These are phyloP conservation scores for Acanthochromis polyacanthus DNA, from an alignment of 2,113 vertebrate species.

Conservation along the genomic window DNA sequence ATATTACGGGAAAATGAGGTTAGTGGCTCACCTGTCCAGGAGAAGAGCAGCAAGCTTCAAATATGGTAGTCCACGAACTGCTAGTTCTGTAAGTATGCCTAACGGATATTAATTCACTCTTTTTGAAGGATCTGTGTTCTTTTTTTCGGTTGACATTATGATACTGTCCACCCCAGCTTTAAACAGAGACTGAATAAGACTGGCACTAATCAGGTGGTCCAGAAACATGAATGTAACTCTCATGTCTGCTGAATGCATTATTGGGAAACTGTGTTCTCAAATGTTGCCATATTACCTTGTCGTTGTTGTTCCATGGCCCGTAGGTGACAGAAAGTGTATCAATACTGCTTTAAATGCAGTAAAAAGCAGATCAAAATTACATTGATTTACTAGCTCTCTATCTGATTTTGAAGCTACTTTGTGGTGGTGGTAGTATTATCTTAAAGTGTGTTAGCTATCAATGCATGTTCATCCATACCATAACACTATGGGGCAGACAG, in stretches of 20 bases:
- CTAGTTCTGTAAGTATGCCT: no score
- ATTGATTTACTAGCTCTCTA: background rate
- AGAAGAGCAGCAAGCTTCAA: no score
- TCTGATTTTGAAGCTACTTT: background rate
- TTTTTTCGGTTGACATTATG: no score
- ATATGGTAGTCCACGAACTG: no score
- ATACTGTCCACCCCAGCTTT: no score
- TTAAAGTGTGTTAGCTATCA: background rate
- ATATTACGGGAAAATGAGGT: no score
- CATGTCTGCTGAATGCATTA: background rate
- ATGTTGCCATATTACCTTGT: background rate
- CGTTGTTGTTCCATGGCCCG: background rate
- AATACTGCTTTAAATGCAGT: background rate
- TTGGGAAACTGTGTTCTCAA: background rate
- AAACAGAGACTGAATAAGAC: no score
- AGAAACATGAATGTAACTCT: background rate
- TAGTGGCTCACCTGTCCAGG: no score
- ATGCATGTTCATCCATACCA: background rate
- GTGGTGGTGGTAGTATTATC: background rate
- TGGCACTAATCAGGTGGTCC: no score
- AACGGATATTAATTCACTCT: no score
- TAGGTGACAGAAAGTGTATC: background rate
- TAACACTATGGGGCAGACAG: background rate
- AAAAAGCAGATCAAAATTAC: background rate
- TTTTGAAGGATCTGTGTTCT: no score